Percentiles rank a stretch among this genome's conserved stretches.
Conservation (phyloP, 2,888 invertebrate species). For the Matsumyia berberina region DNA sequence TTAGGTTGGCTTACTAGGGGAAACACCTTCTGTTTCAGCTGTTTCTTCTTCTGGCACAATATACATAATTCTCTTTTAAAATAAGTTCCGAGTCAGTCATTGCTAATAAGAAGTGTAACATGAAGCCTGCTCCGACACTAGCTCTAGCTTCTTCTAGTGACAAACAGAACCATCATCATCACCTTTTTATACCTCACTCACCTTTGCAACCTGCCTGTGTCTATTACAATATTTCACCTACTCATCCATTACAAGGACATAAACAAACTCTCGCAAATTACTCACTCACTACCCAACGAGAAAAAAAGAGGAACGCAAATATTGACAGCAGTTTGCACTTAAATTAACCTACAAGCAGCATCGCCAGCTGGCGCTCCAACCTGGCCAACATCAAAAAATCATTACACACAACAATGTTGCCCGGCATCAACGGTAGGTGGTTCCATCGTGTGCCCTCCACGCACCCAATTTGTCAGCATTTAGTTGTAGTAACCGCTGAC, state of each 20-base stretch:
- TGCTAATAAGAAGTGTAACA: no score
- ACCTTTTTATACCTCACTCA: not conserved
- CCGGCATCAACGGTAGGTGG: not conserved
- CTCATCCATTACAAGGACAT: constrained; percentile 11
- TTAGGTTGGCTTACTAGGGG: no score
- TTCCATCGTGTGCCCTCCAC: not conserved
- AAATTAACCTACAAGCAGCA: constrained; percentile 44
- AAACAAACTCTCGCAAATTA: constrained; percentile 38
- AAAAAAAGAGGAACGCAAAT: constrained; percentile 11
- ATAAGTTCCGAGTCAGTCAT: no score
- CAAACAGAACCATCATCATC: not conserved
- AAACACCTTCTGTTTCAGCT: no score
- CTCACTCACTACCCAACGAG: not conserved
- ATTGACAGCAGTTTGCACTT: constrained; percentile 57
- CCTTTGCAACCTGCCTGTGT: not conserved
- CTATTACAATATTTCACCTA: constrained; percentile 1
- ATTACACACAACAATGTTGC: constrained; percentile 37
- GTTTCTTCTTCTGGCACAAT: no score
- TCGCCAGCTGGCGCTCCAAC: constrained; percentile 41
- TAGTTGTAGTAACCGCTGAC: constrained; percentile 19
- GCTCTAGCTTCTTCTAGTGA: not conserved
- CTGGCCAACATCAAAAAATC: constrained; percentile 48
- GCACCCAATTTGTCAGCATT: constrained; percentile 43
- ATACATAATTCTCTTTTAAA: no score
- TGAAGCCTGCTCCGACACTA: no score